Base-by-base conservation (phyloP, 1,140 invertebrate genomes). In the Heliconius himera region DNA sequence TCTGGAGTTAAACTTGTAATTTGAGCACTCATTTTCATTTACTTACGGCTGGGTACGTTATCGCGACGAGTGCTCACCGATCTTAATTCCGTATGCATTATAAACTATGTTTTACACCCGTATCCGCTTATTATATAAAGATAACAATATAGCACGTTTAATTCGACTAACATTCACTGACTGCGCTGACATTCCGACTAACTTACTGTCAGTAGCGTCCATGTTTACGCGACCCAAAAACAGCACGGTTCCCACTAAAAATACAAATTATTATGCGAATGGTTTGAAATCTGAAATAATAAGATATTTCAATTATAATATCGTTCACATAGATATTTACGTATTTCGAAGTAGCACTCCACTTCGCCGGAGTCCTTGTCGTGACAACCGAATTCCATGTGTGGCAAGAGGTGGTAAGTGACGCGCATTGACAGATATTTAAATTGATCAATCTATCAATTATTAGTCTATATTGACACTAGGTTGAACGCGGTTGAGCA, bases 331-430 rank as follows among this genome's bases (percentile, higher is more conserved):
- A 86, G 76, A 89, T 93, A 94, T 93, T 94, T 94, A 95, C 94
- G 93, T 92, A 95, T 93, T 94, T 95, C 94, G 81, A 95, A 87
- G 90, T 94, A 95, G 90, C 93, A 95, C 89, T 95, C 94, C 91
- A 94, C 91, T 89, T 94, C 93, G 78, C 94, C 94, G 46, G 94
- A 95, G 81, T 94, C 91, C 87, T 94, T 95, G 89, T 95, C 94
- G 85, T 90, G 83, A 86, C 93, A 95, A 89, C 94, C 94, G 90
- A 94, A 92, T 89, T 95, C 94, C 94, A 95, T 95, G 87, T 84
- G 88, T 77, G 76, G 84, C 71, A 71, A 82, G 80, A 74, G 75
- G 84, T 77, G 84, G 36, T 85, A 82, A 80, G 78, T 79, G 76
- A 76, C 81, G 72, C 82, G 87, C 89, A 92, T 93, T 89, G 82